Base-by-base conservation (phyloP, 2,888 invertebrate genomes). In the Pherbina coryleti region DNA sequence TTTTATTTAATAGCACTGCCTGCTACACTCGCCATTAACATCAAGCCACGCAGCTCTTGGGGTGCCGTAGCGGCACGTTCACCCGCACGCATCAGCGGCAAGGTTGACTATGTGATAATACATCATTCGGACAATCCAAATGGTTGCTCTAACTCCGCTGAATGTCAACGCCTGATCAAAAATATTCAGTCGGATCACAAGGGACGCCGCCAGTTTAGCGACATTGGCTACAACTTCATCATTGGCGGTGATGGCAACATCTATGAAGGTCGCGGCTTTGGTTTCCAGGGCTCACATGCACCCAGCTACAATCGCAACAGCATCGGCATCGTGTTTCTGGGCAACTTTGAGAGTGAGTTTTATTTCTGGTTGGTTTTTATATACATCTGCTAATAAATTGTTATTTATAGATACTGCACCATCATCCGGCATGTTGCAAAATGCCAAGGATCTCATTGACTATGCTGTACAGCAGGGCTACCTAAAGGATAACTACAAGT, bases 201-300 rank as follows among this genome's bases (percentile, higher is more conserved):
- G 84, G 90, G 91, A 51, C 87, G 90, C 60, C 89, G 90, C 37
- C 91, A 88, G 0, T 95, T 94, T 92, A 92, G 92, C 66, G 94
- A 95, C 83, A 93, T 95, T 83, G 94, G 94, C 2, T 92, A 88
- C 84, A 94, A 93, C 85, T 95, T 95, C 86, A 92, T 92, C 53
- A 91, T 95, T n/a, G 95, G 94, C 11, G 93, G 94, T 5, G 94
- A 95, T 83, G 94, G 94, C 0, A 91, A 91, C 0, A 93, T 92
- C 0, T 95, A 94, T 87, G 93, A 93, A 83, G 95, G 94, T 0
- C 91, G 95, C 3, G 94, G 95, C 0, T 95, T 94, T 93, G 90
- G 91, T 8, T 85, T 89, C 5, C 90, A 92, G 2, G 95, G 95
- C 0, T 94, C 95, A 0, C 95, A 96, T 87, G 93, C 95, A 0